Percentiles rank a stretch among this genome's conserved stretches.
Conservation (phyloP, 92 coral and sea anemone species). For the Palythoa grandis region DNA sequence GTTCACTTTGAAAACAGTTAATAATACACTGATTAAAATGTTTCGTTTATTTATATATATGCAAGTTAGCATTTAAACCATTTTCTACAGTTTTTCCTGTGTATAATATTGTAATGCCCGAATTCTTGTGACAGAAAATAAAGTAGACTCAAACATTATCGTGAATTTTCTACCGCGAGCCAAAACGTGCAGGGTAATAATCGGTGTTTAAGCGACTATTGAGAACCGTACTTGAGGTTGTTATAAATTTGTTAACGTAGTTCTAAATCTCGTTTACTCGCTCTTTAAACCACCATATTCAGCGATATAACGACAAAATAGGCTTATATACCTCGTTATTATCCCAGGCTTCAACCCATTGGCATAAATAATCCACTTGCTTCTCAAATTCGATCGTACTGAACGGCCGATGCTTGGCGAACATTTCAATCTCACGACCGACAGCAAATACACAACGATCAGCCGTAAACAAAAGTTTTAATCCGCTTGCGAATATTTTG, state of each 20-base stretch:
- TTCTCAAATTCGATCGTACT: slow-evolving; percentile 91
- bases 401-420: slow-evolving; percentile 83
- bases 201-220: slow-evolving; percentile 21
- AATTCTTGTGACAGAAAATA: background rate
- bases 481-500: background rate
- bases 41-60: background rate
- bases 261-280: slow-evolving; percentile 20
- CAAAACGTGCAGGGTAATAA: background rate
- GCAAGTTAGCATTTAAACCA: background rate
- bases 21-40: background rate
- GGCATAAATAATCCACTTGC: slow-evolving; percentile 88
- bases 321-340: slow-evolving; percentile 74
- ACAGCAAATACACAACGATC: background rate
- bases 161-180: background rate
- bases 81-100: background rate
- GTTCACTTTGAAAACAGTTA: background rate
- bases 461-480: slow-evolving; percentile 5
- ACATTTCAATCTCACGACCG: slow-evolving; percentile 2
- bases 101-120: background rate
- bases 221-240: slow-evolving; percentile 9
- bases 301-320: background rate
- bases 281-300: background rate
- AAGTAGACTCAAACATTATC: background rate
- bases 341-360: slow-evolving; percentile 95
- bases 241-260: slow-evolving; percentile 7